Evolutionary conservation across 2,113 vertebrate species (phyloP), one percentile per base, ranked within the genome.

Genomic region (Poeciliopsis prolifica): DNA sequence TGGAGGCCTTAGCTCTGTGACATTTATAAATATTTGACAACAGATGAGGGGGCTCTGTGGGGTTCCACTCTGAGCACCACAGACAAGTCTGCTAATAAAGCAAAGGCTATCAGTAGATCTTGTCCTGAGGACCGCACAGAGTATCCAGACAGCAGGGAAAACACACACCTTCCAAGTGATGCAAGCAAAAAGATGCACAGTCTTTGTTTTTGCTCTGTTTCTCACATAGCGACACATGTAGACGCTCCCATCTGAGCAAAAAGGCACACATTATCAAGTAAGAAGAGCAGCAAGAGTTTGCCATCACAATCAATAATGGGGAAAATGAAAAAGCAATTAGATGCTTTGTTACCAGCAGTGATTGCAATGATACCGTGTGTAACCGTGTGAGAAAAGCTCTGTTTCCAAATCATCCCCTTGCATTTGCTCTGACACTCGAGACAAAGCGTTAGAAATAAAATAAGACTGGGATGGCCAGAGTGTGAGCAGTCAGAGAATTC

Each of bases 1-100:
- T 75, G 64, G 68, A 70, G 68, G 65, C 79, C 76, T 86, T 61
- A 70, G 61, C 70, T 82, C 60, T 0, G 29, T 88, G 88, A 88
- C 83, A 89, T 92, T 92, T 88, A 87, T 87, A 83, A 87, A 92
- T 90, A 86, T 90, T 90, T 91, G 89, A 91, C 84, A 86, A 80
- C 87, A 88, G 84, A 87, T 86, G 88, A 91, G 72, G 54, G 76
- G 80, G 72, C 86, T 85, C 88, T 0, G 70, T 66, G 68, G 87
- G 89, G 89, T 2, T 70, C 80, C 88, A 81, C 82, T 83, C 63
- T 31, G 33, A 84, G 87, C 81, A 71, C 51, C 61, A 28, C 70
- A 40, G 72, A 89, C 60, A 74, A 66, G 70, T 77, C 85, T 73
- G 77, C 79, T 86, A 81, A 88, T 89, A 83, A 85, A 84, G 80